Percentiles rank a stretch among this genome's conserved stretches.
These are phyloP conservation scores for Harpagifer antarcticus DNA, from an alignment of 2,797 vertebrate species.

Conservation along the genomic window DNA sequence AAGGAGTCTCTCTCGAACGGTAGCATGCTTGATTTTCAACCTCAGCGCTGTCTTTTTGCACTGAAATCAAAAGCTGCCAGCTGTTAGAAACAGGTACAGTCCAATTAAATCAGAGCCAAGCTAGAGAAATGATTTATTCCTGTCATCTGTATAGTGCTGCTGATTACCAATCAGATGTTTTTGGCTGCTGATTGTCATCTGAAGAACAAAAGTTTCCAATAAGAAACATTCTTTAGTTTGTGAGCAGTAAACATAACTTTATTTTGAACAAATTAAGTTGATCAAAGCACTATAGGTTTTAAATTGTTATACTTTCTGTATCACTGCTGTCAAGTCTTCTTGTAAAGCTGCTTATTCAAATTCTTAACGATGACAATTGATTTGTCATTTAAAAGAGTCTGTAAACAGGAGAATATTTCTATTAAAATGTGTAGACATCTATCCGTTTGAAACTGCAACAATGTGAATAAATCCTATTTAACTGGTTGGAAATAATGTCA, in stretches of 20 bases:
- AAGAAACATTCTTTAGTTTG: constrained; percentile 1
- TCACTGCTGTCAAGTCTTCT: constrained; percentile 2
- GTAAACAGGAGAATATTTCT: not conserved
- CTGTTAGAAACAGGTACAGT: constrained; percentile 47
- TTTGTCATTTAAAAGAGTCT: constrained; percentile 1
- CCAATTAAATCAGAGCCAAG: constrained; percentile 40
- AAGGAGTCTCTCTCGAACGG: constrained; percentile 59
- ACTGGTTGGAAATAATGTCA: not conserved
- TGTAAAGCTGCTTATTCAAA: not conserved
- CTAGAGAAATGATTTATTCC: constrained; percentile 28
- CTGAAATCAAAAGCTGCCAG: constrained; percentile 51
- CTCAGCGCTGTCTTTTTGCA: constrained; percentile 25
- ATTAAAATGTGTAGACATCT: not conserved
- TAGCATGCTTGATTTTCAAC: constrained; percentile 56
- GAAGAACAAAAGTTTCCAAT: constrained; percentile 5
- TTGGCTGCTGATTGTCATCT: constrained; percentile 34
- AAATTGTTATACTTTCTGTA: not conserved
- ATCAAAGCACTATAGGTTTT: not conserved
- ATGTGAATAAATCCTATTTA: constrained; percentile 13
- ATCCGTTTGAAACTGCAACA: constrained; percentile 7
- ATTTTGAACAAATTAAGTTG: constrained; percentile 2
- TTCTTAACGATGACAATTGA: not conserved
- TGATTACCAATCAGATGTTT: constrained; percentile 51
- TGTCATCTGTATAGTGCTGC: constrained; percentile 15
- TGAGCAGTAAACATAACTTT: not conserved